A percentile compares a stretch with the other conserved stretches of the same genome.
phyloP scores from a whole-genome alignment of 2,888 invertebrate genomes.

The Tetrapedia diversipes region DNA sequence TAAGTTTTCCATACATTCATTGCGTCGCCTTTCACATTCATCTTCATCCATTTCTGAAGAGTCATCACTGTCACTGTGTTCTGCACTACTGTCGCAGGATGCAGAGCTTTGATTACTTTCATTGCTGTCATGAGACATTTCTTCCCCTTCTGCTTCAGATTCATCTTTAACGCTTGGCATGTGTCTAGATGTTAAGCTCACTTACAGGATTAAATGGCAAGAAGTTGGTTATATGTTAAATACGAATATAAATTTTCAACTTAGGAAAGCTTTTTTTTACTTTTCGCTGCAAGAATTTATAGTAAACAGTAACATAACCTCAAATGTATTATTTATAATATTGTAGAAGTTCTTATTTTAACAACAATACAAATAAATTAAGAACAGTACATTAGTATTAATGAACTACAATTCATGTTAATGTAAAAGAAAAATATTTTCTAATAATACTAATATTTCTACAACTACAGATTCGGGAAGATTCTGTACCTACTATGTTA shows the following conservation, averaged over 20 bases:
- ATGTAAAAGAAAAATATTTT: not conserved
- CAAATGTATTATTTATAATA: slow-evolving; percentile 7
- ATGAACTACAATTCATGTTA: not conserved
- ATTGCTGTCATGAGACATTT: slow-evolving; percentile 82
- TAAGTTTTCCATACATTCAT: slow-evolving; percentile 93
- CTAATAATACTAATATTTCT: not conserved
- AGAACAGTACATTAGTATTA: not conserved
- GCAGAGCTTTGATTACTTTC: slow-evolving; percentile 81
- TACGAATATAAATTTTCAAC: not conserved
- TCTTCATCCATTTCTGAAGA: slow-evolving; percentile 96
- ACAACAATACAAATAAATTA: not conserved
- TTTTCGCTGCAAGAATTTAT: not conserved
- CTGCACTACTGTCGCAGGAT: slow-evolving; percentile 87
- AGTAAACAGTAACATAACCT: slow-evolving; percentile 34
- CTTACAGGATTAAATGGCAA: not conserved
- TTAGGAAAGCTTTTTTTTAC: not conserved
- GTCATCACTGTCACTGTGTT: slow-evolving; percentile 92
- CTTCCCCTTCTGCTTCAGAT: slow-evolving; percentile 81
- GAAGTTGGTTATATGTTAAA: not conserved
- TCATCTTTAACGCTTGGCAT: slow-evolving; percentile 82
- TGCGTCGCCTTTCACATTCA: slow-evolving; percentile 93
- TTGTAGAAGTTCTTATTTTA: not conserved
- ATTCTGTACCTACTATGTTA: not conserved
- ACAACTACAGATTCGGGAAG: not conserved
- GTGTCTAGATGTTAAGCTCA: slow-evolving; percentile 52